These are phyloP conservation scores for Aphidoletes aphidimyza DNA, from an alignment of 2,888 invertebrate genomes.

Conservation along the genomic window DNA sequence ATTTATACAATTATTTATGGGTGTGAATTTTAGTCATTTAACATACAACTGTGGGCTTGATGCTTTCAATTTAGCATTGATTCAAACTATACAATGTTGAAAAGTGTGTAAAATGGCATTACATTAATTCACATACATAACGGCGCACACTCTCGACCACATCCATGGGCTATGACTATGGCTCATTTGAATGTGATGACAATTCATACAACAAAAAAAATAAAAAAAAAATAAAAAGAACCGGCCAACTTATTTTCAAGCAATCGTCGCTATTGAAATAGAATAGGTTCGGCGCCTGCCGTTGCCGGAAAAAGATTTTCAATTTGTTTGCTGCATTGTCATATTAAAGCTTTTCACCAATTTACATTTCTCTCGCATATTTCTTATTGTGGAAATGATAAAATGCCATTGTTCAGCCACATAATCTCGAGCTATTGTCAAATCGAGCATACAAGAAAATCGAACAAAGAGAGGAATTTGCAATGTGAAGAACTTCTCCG, in stretches of 20 bases:
- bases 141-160: too few relatives aligned
- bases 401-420: not conserved
- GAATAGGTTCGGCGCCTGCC: not conserved
- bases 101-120: constrained; percentile 18
- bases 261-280: not conserved
- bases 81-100: not conserved
- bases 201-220: too few relatives aligned
- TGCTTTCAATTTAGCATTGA: constrained; percentile 45
- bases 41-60: constrained; percentile 21
- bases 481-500: too few relatives aligned
- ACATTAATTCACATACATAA: too few relatives aligned
- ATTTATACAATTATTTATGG: constrained; percentile 34
- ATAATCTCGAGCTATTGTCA: not conserved
- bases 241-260: too few relatives aligned
- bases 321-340: constrained; percentile 4
- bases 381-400: constrained; percentile 16
- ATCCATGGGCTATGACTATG: too few relatives aligned
- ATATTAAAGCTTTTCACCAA: not conserved
- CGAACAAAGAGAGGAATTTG: too few relatives aligned
- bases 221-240: too few relatives aligned
- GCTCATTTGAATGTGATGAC: too few relatives aligned
- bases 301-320: not conserved
- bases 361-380: not conserved
- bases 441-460: not conserved
- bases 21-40: constrained; percentile 14